A percentile compares a stretch with the other conserved stretches of the same genome.
These are phyloP conservation scores for Beroe forskalii DNA, from an alignment of 37 sponge, comb jelly and placozoan genomes.

Conservation along the genomic window DNA sequence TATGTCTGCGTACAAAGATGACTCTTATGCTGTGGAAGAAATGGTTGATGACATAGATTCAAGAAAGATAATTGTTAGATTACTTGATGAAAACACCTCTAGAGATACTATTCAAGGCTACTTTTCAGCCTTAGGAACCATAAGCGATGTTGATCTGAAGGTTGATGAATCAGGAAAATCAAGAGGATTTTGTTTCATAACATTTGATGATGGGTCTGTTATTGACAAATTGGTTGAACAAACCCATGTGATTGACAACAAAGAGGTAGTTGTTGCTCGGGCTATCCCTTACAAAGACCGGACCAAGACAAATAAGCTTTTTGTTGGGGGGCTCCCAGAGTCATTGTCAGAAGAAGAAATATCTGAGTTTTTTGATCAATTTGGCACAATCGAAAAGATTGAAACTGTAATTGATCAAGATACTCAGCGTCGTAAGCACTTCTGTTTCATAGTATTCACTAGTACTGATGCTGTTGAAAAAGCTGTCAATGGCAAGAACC, in stretches of 20 bases:
- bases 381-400: conserved; percentile 59
- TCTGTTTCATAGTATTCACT: conserved; percentile 57
- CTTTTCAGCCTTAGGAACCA: conserved; percentile 54
- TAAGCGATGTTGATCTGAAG: conserved; percentile 45
- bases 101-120: conserved; percentile 55
- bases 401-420: conserved; percentile 64
- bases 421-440: conserved; percentile 53
- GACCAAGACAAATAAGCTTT: conserved; percentile 57
- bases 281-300: conserved; percentile 63
- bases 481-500: conserved; percentile 63
- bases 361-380: conserved; percentile 55
- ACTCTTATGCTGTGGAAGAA: conserved; percentile 13
- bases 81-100: conserved; percentile 54
- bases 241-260: conserved; percentile 36
- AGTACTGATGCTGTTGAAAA: conserved; percentile 58
- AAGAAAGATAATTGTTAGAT: conserved; percentile 47
- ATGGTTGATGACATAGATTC: conserved; percentile 61
- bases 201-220: conserved; percentile 56
- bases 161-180: conserved; percentile 53
- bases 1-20: too few relatives aligned
- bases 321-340: conserved; percentile 52
- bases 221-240: conserved; percentile 49
- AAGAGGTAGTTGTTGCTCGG: conserved; percentile 61
- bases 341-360: conserved; percentile 61
- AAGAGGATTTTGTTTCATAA: conserved; percentile 47